Conservation (phyloP, 2,113 vertebrate genomes). For the Galbula dea region DNA sequence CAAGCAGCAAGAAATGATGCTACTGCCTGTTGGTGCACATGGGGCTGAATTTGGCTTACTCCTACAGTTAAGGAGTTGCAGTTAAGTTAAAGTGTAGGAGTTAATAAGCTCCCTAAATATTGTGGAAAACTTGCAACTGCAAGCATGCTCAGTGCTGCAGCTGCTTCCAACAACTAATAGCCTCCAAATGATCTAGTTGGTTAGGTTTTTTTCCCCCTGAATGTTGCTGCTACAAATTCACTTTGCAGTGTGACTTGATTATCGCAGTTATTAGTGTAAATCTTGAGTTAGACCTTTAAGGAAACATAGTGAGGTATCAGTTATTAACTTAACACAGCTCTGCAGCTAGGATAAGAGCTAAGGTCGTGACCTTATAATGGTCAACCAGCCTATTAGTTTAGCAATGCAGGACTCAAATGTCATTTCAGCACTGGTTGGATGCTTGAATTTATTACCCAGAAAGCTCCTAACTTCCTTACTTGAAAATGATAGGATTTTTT, state of each 20-base stretch:
- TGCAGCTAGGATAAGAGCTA: slow-evolving; percentile 49
- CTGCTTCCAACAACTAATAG: background rate
- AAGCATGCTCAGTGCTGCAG: background rate
- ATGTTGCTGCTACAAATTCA: background rate
- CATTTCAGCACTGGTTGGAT: background rate
- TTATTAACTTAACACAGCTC: slow-evolving; percentile 59
- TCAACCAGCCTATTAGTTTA: slow-evolving; percentile 74
- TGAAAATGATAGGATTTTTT: slow-evolving; percentile 62
- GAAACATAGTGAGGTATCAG: slow-evolving; percentile 13
- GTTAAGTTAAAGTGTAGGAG: background rate
- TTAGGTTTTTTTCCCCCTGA: background rate
- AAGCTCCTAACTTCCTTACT: slow-evolving; percentile 52
- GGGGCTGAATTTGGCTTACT: background rate
- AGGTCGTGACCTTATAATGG: slow-evolving; percentile 67
- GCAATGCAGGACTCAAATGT: slow-evolving; percentile 21
- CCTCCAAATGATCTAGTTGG: background rate
- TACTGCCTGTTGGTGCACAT: rapidly evolving
- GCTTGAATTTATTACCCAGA: slow-evolving; percentile 64
- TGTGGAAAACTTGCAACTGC: background rate
- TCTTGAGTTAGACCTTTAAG: background rate
- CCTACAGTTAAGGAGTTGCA: background rate
- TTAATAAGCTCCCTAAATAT: background rate
- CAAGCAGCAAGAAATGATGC: rapidly evolving
- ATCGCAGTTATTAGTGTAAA: slow-evolving; percentile 1
- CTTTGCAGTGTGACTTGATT: background rate